phyloP scores from a whole-genome alignment of 2,113 vertebrate genomes.

The Chaetops frenatus region DNA sequence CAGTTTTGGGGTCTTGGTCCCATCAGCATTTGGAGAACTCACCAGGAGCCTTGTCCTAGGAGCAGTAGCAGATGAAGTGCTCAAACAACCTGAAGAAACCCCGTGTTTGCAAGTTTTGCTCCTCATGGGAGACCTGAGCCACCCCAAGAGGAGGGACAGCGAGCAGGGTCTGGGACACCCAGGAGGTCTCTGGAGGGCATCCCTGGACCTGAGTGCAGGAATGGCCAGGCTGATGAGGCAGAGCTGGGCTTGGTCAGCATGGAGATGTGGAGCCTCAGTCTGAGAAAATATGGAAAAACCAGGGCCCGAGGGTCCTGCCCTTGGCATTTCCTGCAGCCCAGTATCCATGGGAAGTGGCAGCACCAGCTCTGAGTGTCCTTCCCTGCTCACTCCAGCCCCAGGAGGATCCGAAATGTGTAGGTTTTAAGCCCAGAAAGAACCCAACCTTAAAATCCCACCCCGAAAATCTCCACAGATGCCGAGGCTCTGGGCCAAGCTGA shows the following conservation, averaged over 20 bases:
- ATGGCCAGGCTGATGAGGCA: not conserved
- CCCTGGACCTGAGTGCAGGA: not conserved
- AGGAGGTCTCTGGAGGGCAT: not conserved
- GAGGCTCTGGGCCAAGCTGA: not conserved
- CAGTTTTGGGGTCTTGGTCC: not conserved
- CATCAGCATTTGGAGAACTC: not conserved
- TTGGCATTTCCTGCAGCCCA: rapidly evolving
- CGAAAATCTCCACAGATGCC: rapidly evolving
- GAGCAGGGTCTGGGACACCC: not conserved
- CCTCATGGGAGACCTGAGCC: not conserved
- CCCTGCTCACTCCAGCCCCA: not conserved
- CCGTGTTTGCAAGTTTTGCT: not conserved
- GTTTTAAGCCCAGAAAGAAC: not conserved
- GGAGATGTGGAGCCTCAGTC: not conserved
- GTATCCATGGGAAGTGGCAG: rapidly evolving
- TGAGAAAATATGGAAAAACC: not conserved
- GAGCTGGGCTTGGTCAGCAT: not conserved
- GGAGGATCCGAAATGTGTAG: not conserved
- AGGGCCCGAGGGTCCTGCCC: not conserved
- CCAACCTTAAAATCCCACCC: not conserved
- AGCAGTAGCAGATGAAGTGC: not conserved
- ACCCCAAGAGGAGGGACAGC: rapidly evolving
- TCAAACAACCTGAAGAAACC: not conserved
- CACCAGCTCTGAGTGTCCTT: rapidly evolving
- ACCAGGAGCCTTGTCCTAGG: not conserved